phyloP scores from a whole-genome alignment of 2,797 vertebrate genomes.

The Sciurus vulgaris region DNA sequence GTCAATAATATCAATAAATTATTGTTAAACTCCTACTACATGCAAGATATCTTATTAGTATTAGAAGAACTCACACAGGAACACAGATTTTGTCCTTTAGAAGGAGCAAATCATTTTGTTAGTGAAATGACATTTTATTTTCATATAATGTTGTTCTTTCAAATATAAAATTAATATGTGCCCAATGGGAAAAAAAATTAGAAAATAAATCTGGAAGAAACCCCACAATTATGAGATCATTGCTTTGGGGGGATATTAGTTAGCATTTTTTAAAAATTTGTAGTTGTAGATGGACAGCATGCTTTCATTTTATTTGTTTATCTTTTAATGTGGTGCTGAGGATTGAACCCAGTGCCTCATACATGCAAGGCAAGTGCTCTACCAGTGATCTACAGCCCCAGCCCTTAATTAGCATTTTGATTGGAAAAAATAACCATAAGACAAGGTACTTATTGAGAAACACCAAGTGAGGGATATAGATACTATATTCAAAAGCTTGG shows the following conservation, averaged over 20 bases:
- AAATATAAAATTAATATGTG: background rate
- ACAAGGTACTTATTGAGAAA: background rate
- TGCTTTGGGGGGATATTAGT: background rate
- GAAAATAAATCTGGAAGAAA: constrained; percentile 39
- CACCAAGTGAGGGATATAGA: background rate
- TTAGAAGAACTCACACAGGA: background rate
- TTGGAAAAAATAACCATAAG: background rate
- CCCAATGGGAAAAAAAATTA: background rate
- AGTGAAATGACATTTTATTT: background rate
- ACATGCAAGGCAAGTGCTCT: too few relatives aligned
- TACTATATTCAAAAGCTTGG: background rate
- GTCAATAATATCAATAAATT: background rate
- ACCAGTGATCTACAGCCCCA: too few relatives aligned
- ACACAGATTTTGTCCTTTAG: background rate
- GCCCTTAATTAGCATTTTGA: background rate
- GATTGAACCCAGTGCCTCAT: too few relatives aligned
- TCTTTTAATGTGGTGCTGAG: too few relatives aligned
- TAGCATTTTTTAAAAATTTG: background rate
- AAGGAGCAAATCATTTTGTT: background rate
- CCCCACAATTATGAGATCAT: background rate
- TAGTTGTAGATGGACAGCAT: too few relatives aligned
- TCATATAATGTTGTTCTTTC: background rate
- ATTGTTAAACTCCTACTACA: background rate
- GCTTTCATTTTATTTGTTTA: too few relatives aligned
- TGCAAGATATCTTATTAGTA: background rate